Base-by-base conservation (phyloP, 2,888 invertebrate species). In the Agriopis aurantiaria region DNA sequence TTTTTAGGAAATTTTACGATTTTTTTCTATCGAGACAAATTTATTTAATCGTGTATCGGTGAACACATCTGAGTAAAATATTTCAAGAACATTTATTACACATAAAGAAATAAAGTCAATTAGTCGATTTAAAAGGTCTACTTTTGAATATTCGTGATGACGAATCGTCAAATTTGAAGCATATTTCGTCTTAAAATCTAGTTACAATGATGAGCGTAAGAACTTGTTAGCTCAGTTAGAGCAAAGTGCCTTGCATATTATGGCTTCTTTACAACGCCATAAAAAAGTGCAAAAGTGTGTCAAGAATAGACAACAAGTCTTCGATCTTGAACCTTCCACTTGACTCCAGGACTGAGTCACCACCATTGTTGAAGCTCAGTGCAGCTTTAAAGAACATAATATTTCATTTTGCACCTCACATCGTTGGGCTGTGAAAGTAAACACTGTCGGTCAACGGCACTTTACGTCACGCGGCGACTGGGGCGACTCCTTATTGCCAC, bases 371-470 rank as follows among this genome's bases (percentile, higher is more conserved):
- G 41, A 49, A 53, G 40, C 49, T 64, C 3, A 43, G 33, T n/a
- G 55, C 40, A 55, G n/a, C 45, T 68, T 58, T 48, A 49, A 17
- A 40, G 40, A 57, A 17, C 45, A 45, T 14, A 57, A 57, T 57
- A 57, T 45, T 33, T 17, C 43, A 59, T n/a, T 62, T 62, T 45
- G 52, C 59, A 65, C 56, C 49, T 55, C 65, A 51, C 55, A 48
- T 12, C 46, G n/a, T 40, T 45, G 55, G 55, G 46, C 78, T 82
- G 85, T 83, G 88, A 88, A 88, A 88, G 88, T 88, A 80, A 81
- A 79, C 77, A 79, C 59, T n/a, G 62, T 55, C 81, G 86, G 86
- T 86, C 87, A 86, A 80, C 83, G 84, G 84, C 86, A 79, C 76
- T 83, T 81, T 81, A 80, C 84, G 81, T 83, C 85, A 85, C 72